Percentiles rank a stretch among this genome's conserved stretches.
These are phyloP conservation scores for Cotesia glomerata DNA, from an alignment of 1,140 invertebrate species.

Conservation along the genomic window DNA sequence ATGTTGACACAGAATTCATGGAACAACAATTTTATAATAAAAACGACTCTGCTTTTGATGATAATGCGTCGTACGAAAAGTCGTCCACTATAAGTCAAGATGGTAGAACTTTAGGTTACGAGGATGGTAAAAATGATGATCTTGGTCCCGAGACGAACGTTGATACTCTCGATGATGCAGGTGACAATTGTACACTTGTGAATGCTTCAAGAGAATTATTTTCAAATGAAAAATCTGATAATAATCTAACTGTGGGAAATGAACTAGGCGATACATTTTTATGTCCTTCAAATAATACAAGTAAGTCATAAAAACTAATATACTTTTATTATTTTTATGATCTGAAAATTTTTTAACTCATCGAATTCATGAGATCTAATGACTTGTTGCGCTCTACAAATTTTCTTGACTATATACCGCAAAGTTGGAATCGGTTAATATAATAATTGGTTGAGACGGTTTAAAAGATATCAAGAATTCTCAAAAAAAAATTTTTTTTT, in stretches of 20 bases:
- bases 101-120: slow-evolving; percentile 55
- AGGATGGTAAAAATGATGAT: slow-evolving; percentile 64
- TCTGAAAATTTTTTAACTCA: no score
- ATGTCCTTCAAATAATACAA: not conserved
- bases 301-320: not conserved
- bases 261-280: not conserved
- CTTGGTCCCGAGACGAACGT: slow-evolving; percentile 70
- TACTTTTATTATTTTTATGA: no score
- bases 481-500: no score
- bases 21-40: slow-evolving; percentile 31
- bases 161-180: slow-evolving; percentile 64
- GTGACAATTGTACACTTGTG: slow-evolving; percentile 42
- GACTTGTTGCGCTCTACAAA: no score
- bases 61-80: slow-evolving; percentile 31
- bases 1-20: slow-evolving; percentile 33
- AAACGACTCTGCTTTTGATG: slow-evolving; percentile 24
- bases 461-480: no score
- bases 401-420: no score
- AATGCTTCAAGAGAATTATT: slow-evolving; percentile 45
- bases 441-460: no score
- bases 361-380: no score
- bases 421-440: no score
- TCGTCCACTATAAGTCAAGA: slow-evolving; percentile 56
- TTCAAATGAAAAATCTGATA: slow-evolving; percentile 31
- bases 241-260: not conserved